Conservation (phyloP, 2,888 invertebrate genomes). For the Cataglyphis albicans region DNA sequence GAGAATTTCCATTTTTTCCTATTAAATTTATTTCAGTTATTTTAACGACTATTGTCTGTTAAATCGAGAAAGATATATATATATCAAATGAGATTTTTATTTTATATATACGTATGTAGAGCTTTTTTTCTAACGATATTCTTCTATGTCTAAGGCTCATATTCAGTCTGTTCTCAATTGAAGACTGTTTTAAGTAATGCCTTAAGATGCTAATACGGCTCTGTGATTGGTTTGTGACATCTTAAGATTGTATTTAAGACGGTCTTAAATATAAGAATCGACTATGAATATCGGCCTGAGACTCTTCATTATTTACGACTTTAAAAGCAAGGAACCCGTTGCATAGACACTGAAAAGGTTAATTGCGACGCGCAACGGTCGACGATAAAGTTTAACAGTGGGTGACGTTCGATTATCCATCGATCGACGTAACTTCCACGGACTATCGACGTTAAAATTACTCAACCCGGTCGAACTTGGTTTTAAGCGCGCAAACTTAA, state of each 20-base stretch:
- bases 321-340: neutral
- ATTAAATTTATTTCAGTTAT: neutral
- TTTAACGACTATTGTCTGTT: neutral
- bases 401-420: slow-evolving; percentile 2
- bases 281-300: too few species aligned
- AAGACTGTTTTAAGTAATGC: too few species aligned
- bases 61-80: neutral
- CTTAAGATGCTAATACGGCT: too few species aligned
- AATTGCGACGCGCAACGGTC: neutral
- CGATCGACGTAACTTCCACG: slow-evolving; percentile 19
- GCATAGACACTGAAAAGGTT: neutral
- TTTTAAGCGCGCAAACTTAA: slow-evolving; percentile 47
- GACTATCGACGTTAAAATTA: slow-evolving; percentile 39
- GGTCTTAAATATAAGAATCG: too few species aligned
- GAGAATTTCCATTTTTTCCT: neutral
- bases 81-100: neutral
- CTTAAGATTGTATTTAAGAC: too few species aligned
- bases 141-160: neutral
- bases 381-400: slow-evolving; percentile 14
- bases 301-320: neutral
- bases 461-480: slow-evolving; percentile 3
- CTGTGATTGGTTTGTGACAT: too few species aligned
- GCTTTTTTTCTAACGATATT: neutral
- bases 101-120: too few species aligned
- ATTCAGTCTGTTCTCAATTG: too few species aligned